Evolutionary conservation across 1,140 invertebrate species (phyloP).

Genomic region (Meloidogyne chitwoodi): DNA sequence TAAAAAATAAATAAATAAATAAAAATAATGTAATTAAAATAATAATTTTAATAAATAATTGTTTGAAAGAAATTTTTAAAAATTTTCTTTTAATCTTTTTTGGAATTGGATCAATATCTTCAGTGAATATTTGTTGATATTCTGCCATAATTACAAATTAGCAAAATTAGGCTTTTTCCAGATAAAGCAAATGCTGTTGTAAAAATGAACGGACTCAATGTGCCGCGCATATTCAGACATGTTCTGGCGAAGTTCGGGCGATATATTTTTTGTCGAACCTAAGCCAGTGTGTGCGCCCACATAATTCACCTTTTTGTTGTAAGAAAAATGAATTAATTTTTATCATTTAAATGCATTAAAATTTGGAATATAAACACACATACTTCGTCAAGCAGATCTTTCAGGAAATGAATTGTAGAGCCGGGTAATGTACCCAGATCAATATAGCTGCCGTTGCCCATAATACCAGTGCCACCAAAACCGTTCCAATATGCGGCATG

Average conservation of each 20-base stretch:
- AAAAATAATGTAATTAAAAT: too few relatives aligned
- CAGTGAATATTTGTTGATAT: too few relatives aligned
- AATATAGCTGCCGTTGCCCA: background rate
- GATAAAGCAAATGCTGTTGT: background rate
- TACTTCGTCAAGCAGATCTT: conserved; percentile 14
- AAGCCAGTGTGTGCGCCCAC: background rate
- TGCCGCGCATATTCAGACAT: conserved; percentile 1
- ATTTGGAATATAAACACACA: background rate
- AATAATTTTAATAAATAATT: too few relatives aligned
- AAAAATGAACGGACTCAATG: background rate
- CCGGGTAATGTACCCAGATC: background rate
- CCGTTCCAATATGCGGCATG: conserved; percentile 10
- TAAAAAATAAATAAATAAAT: too few relatives aligned
- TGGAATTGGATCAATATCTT: too few relatives aligned
- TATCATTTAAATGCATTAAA: background rate
- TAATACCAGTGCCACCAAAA: background rate
- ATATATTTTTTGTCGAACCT: background rate
- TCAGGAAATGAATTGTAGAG: conserved; percentile 5
- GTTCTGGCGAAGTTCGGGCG: background rate
- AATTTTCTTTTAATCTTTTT: too few relatives aligned
- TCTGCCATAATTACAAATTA: too few relatives aligned
- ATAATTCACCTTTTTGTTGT: background rate
- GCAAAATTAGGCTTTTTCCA: background rate
- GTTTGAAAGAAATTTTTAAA: too few relatives aligned
- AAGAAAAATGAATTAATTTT: conserved; percentile 4